Percentiles rank a stretch among this genome's conserved stretches.
These are phyloP conservation scores for Formicarius rufipectus DNA, from an alignment of 2,113 vertebrate species.

Conservation along the genomic window DNA sequence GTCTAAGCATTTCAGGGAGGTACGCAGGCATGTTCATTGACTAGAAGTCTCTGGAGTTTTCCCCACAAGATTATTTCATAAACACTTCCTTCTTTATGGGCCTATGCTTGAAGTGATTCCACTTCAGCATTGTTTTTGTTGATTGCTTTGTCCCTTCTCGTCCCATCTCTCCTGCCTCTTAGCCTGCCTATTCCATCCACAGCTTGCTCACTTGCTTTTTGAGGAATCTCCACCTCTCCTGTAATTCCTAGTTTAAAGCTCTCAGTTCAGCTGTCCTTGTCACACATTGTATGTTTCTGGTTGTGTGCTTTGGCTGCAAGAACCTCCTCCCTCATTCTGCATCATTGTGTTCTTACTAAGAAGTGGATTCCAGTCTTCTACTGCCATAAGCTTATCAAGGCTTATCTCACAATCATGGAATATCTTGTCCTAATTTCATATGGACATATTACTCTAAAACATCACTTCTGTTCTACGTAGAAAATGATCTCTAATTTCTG, in stretches of 20 bases:
- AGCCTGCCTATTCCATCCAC: neutral
- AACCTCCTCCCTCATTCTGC: neutral
- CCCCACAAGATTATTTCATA: neutral
- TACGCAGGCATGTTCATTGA: neutral
- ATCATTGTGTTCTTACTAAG: neutral
- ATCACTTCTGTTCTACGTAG: neutral
- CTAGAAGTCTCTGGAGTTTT: neutral
- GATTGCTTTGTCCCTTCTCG: neutral
- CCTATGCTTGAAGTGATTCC: neutral
- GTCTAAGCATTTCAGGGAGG: neutral
- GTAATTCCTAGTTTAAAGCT: neutral
- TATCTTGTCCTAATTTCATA: neutral
- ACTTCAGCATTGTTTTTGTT: neutral
- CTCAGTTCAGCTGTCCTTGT: neutral
- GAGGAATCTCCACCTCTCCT: neutral
- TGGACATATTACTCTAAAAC: neutral
- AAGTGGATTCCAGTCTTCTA: neutral
- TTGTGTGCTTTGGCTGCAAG: neutral
- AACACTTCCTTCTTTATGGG: neutral
- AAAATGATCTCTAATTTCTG: neutral
- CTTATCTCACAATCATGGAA: neutral
- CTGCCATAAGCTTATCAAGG: neutral
- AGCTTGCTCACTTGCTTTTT: neutral
- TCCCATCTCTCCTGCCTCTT: neutral
- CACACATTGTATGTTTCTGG: neutral